Percentiles rank a stretch among this genome's conserved stretches.
Conservation (phyloP, 2,888 invertebrate species). For the Tubulanus polymorphus region DNA sequence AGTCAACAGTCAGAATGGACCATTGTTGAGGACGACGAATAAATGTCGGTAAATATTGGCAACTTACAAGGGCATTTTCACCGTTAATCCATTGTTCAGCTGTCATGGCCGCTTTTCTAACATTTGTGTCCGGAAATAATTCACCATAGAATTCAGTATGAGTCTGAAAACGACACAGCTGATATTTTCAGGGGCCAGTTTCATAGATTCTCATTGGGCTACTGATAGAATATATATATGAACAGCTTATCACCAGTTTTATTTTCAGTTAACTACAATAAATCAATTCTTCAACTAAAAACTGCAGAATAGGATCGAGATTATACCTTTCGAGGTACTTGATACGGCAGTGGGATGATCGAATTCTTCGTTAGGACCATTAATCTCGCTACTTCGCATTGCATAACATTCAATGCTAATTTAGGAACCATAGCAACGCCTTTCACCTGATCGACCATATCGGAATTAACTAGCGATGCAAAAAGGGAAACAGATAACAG, state of each 20-base stretch:
- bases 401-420: constrained; percentile 90
- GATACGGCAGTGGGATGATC: constrained; percentile 90
- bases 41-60: not conserved
- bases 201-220: no score
- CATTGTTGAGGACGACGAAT: not conserved
- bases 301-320: no score
- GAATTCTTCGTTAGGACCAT: constrained; percentile 80
- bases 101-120: constrained; percentile 73
- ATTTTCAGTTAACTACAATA: no score
- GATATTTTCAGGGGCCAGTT: no score
- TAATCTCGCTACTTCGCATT: constrained; percentile 89
- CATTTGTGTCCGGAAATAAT: constrained; percentile 85
- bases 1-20: not conserved
- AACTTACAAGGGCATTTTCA: constrained; percentile 27
- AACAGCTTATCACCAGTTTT: no score
- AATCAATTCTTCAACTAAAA: no score
- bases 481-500: not conserved
- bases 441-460: constrained; percentile 91
- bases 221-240: no score
- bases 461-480: constrained; percentile 59
- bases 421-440: constrained; percentile 91
- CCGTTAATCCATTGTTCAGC: constrained; percentile 80
- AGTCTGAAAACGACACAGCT: constrained; percentile 64
- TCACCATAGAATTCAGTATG: constrained; percentile 93
- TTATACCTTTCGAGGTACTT: constrained; percentile 82